phyloP scores from a whole-genome alignment of 2,113 vertebrate species.

The Calidris pygmaea region DNA sequence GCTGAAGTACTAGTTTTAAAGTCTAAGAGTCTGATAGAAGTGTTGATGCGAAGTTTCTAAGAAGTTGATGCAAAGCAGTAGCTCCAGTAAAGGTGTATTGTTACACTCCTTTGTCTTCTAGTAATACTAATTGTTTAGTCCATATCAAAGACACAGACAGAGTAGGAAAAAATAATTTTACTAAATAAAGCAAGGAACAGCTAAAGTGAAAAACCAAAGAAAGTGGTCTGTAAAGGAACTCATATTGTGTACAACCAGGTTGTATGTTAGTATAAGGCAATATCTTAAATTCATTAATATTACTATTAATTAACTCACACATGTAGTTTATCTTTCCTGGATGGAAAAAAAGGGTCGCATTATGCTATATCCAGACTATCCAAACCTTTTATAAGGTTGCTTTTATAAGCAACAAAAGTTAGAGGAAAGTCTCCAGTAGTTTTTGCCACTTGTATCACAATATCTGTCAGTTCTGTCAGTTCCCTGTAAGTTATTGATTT shows the following conservation, averaged over 20 bases:
- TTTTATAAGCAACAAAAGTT: not conserved
- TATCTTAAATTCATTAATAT: not conserved
- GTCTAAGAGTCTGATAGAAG: not conserved
- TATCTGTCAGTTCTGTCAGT: not conserved
- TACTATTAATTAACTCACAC: not conserved
- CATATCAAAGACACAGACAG: not conserved
- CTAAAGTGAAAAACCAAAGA: not conserved
- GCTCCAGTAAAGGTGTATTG: not conserved
- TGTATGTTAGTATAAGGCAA: not conserved
- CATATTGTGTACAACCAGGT: not conserved
- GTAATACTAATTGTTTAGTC: not conserved
- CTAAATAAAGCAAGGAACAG: not conserved
- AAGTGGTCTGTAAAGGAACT: not conserved
- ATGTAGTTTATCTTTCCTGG: not conserved
- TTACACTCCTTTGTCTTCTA: not conserved
- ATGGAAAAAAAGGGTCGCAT: not conserved
- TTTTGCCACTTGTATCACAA: not conserved
- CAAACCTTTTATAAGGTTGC: not conserved
- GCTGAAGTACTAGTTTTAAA: constrained; percentile 3
- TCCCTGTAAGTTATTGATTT: not conserved
- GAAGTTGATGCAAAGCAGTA: not conserved
- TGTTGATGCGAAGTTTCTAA: not conserved
- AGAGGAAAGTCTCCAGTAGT: not conserved
- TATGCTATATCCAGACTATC: fast-evolving
- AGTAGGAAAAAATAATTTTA: not conserved